Percentiles rank a stretch among this genome's conserved stretches.
phyloP scores from a whole-genome alignment of 2,113 vertebrate species.

The Vicugna pacos region DNA sequence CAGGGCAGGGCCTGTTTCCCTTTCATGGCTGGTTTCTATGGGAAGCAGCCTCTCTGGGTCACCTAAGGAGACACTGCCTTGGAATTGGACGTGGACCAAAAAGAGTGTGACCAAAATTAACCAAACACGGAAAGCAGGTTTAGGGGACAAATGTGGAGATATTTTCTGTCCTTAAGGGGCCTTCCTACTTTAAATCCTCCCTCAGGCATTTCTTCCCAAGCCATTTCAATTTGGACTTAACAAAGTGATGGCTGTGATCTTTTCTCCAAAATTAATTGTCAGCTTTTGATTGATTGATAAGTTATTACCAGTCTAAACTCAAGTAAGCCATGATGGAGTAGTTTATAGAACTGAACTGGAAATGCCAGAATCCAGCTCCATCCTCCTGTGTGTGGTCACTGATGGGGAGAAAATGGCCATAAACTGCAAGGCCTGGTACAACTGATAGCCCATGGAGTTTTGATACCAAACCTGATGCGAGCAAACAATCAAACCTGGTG shows the following conservation, averaged over 20 bases:
- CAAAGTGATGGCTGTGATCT: background rate
- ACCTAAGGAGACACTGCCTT: background rate
- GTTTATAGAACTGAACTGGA: background rate
- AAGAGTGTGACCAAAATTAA: background rate
- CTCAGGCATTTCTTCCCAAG: background rate
- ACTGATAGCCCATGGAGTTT: no score
- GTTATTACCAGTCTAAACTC: background rate
- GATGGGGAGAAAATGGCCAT: background rate
- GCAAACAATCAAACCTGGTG: background rate
- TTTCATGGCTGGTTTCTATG: background rate
- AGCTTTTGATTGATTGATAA: background rate
- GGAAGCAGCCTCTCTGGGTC: background rate
- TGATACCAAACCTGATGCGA: background rate
- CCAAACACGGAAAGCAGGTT: background rate
- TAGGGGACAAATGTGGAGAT: background rate
- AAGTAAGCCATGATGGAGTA: background rate
- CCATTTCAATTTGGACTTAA: background rate
- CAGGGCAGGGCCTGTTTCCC: background rate
- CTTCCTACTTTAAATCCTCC: background rate
- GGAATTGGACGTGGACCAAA: background rate
- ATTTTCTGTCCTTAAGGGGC: background rate
- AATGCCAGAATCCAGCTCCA: background rate
- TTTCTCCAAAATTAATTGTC: background rate
- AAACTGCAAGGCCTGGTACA: background rate
- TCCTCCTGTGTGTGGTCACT: background rate